Evolutionary conservation across 2,113 vertebrate species (phyloP).

Genomic region (Tricholaema leucomelas): DNA sequence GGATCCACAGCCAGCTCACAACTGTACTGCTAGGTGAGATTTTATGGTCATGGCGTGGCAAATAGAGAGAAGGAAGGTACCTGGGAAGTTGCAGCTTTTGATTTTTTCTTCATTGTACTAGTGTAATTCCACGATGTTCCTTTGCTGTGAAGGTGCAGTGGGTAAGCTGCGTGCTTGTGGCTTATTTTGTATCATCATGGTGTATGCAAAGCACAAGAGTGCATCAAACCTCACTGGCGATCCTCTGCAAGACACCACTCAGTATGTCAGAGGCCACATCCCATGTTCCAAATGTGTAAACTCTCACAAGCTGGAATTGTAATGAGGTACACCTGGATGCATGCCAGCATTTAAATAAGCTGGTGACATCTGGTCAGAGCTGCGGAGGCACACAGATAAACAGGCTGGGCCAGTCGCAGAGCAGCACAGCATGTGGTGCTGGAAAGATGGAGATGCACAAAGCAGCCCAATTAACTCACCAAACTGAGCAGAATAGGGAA

Average conservation of each 20-base stretch:
- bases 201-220: neutral
- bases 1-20: neutral
- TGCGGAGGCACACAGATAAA: neutral
- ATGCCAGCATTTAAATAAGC: conserved; percentile 39
- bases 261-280: conserved; percentile 55
- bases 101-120: neutral
- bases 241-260: neutral
- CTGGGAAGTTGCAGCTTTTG: neutral
- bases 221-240: conserved; percentile 3
- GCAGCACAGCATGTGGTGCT: neutral
- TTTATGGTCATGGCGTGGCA: neutral
- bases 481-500: neutral
- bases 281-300: conserved; percentile 61
- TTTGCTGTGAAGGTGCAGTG: neutral
- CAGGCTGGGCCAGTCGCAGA: neutral
- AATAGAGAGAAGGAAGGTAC: neutral
- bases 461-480: conserved; percentile 38
- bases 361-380: conserved; percentile 53
- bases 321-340: conserved; percentile 26
- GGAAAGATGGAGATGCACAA: neutral
- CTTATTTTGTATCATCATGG: neutral
- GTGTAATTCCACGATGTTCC: neutral
- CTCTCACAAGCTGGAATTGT: conserved; percentile 20
- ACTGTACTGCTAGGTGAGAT: neutral
- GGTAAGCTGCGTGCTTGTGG: neutral